These are phyloP conservation scores for Choloepus hoffmanni DNA, from an alignment of 2,113 vertebrate species.

Conservation along the genomic window DNA sequence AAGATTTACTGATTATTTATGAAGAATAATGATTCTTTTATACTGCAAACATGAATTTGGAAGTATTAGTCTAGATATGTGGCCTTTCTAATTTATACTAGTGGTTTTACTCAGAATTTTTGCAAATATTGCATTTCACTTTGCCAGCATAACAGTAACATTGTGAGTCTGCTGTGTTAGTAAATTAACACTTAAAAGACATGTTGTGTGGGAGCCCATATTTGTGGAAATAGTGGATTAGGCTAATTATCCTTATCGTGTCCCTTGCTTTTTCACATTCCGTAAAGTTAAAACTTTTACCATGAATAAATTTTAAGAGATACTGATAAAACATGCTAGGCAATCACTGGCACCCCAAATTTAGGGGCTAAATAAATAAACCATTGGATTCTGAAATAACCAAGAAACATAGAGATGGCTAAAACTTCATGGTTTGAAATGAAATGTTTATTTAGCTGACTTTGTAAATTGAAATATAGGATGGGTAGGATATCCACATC, in stretches of 20 bases:
- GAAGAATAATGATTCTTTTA: not conserved
- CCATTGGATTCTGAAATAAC: not conserved
- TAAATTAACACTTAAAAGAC: slow-evolving; percentile 60
- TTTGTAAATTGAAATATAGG: not conserved
- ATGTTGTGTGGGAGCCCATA: slow-evolving; percentile 11
- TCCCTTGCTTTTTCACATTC: slow-evolving; percentile 39
- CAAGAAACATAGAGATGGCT: not conserved
- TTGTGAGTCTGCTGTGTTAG: not conserved
- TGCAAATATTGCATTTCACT: not conserved
- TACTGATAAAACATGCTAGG: not conserved
- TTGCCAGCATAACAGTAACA: not conserved
- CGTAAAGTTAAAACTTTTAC: slow-evolving; percentile 40
- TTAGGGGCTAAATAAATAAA: slow-evolving; percentile 24
- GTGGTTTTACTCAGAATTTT: not conserved
- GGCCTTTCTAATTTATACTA: not conserved
- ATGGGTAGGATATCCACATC: not conserved
- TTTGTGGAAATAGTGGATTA: slow-evolving; percentile 56
- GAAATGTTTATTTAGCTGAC: not conserved
- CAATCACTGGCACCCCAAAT: not conserved
- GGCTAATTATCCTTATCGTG: slow-evolving; percentile 40
- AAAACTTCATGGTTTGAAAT: not conserved
- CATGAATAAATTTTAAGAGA: slow-evolving; percentile 37
- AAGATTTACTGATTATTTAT: not conserved
- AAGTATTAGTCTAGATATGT: not conserved
- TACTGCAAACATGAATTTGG: not conserved